These are phyloP conservation scores for Arvicanthis niloticus DNA, from an alignment of 2,113 vertebrate genomes.

Conservation along the genomic window DNA sequence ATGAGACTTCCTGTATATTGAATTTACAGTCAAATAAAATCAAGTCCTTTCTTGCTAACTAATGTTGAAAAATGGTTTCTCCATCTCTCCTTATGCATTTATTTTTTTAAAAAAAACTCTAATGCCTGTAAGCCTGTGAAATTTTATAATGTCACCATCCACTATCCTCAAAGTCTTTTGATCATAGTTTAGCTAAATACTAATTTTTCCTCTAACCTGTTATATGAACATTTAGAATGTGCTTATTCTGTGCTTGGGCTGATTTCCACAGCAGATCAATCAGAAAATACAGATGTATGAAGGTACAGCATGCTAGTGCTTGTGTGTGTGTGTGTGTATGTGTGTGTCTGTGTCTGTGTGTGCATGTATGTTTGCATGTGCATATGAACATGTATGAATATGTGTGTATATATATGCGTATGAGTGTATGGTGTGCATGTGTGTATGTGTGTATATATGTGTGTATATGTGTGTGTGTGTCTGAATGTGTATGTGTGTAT, in stretches of 20 bases:
- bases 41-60: slow-evolving; percentile 6
- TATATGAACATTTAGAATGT: neutral
- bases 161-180: neutral
- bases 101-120: neutral
- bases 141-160: neutral
- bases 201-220: neutral
- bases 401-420: neutral
- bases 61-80: neutral
- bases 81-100: neutral
- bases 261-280: neutral
- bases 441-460: neutral
- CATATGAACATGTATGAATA: neutral
- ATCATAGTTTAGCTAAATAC: neutral
- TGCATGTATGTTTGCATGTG: neutral
- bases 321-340: neutral
- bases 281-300: neutral
- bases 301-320: neutral
- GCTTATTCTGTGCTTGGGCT: neutral
- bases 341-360: neutral
- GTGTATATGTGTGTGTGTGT: neutral
- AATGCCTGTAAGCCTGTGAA: neutral
- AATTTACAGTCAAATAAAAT: slow-evolving; percentile 40
- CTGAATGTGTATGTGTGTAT: neutral
- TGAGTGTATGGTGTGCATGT: neutral
- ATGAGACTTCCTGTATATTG: neutral